Evolutionary conservation across 2,113 vertebrate genomes (phyloP), one percentile per base, ranked within the genome.

Genomic region (Sardina pilchardus): DNA sequence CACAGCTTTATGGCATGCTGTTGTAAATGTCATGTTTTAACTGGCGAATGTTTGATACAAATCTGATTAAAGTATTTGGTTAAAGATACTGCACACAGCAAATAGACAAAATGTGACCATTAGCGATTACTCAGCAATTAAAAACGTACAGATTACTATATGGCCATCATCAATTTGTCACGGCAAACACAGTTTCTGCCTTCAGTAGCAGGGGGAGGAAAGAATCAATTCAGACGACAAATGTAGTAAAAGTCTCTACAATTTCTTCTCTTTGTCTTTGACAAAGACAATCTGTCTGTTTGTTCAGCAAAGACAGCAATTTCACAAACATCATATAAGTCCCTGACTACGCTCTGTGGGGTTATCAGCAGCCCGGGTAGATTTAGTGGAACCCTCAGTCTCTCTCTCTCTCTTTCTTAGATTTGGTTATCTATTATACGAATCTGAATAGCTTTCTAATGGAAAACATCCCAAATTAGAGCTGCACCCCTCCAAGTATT

Each of bases 11-110:
- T 94, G 91, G 93, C 90, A 83, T 90, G 91, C 88, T 84, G 93
- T 94, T 95, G 93, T 96, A 96, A 95, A 96, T 92, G 94, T 94
- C 94, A 93, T 93, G 92, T 94, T 95, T 95, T 95, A 94, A 95
- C 93, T 92, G 92, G 93, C 90, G 91, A 90, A 89, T 93, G 94
- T 95, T 95, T 95, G 94, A 95, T 95, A 94, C 94, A 93, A 95
- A 95, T 94, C 94, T 93, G 93, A 96, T 96, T 95, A 95, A 95
- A 95, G 93, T 94, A 94, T 95, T 95, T 95, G 91, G 94, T 92
- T 92, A 93, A 94, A 93, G 90, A 92, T 90, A 90, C 91, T 90
- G 93, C 89, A 82, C 86, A 90, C 91, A 86, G 90, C 93, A 91
- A 92, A 94, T 85, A 93, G 84, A 86, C 82, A 88, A 82, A 92